These are phyloP conservation scores for Andrena hattorfiana DNA, from an alignment of 2,888 invertebrate species.

Conservation along the genomic window DNA sequence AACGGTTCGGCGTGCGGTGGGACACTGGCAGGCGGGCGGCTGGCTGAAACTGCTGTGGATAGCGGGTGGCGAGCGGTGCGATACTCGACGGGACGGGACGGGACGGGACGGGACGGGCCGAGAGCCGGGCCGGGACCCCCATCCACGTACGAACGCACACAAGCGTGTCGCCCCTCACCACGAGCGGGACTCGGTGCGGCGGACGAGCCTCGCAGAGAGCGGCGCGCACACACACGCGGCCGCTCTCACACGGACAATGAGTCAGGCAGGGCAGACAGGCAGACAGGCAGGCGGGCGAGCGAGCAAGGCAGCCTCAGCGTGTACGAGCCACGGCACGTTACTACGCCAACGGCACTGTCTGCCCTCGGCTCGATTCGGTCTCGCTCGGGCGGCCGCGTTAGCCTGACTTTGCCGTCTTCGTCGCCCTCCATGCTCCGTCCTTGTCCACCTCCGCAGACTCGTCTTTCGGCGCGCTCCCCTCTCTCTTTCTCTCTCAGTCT, in stretches of 20 bases:
- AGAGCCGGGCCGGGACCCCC: slow-evolving; percentile 79
- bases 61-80: slow-evolving; percentile 81
- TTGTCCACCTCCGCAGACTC: slow-evolving; percentile 60
- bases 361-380: slow-evolving; percentile 72
- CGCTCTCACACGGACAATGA: slow-evolving; percentile 66
- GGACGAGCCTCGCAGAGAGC: slow-evolving; percentile 70
- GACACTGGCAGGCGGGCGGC: slow-evolving; percentile 82
- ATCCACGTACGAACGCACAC: slow-evolving; percentile 65
- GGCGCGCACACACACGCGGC: slow-evolving; percentile 68
- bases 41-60: slow-evolving; percentile 77
- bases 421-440: slow-evolving; percentile 53
- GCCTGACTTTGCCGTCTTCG: slow-evolving; percentile 61
- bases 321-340: slow-evolving; percentile 72
- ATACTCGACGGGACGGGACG: slow-evolving; percentile 79
- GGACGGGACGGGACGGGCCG: slow-evolving; percentile 72
- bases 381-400: slow-evolving; percentile 72
- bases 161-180: slow-evolving; percentile 43
- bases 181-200: slow-evolving; percentile 48
- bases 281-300: slow-evolving; percentile 50
- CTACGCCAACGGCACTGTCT: slow-evolving; percentile 75
- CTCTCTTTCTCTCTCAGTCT: not conserved
- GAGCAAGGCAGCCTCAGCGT: slow-evolving; percentile 50
- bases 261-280: slow-evolving; percentile 60
- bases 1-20: slow-evolving; percentile 84
- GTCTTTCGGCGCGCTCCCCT: slow-evolving; percentile 59